These are phyloP conservation scores for Chymomyza procnemis DNA, from an alignment of 2,888 invertebrate species.

Conservation along the genomic window DNA sequence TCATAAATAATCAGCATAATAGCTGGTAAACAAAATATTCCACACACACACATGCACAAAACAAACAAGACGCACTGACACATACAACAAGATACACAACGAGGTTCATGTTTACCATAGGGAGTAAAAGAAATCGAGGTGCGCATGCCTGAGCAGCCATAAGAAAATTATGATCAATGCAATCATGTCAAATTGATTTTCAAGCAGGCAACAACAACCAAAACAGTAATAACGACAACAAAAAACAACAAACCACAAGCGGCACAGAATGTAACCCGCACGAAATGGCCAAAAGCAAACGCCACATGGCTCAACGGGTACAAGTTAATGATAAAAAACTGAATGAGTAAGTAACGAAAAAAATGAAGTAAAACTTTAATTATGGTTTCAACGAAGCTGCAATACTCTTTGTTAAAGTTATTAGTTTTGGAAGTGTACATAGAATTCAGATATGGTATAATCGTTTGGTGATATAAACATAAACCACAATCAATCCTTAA, in stretches of 20 bases:
- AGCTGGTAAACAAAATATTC: conserved; percentile 51
- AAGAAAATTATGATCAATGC: conserved; percentile 65
- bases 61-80: conserved; percentile 32
- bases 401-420: neutral
- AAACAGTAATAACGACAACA: conserved; percentile 3
- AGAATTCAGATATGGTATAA: too few species aligned
- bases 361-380: neutral
- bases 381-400: neutral
- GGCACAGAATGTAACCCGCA: conserved; percentile 14
- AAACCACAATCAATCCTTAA: too few species aligned
- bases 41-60: conserved; percentile 24
- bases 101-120: neutral
- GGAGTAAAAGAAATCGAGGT: conserved; percentile 20
- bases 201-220: conserved; percentile 30
- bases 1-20: conserved; percentile 62
- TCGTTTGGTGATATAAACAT: too few species aligned
- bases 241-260: neutral
- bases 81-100: neutral
- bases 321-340: conserved; percentile 40
- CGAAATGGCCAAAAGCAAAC: conserved; percentile 26
- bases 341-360: conserved; percentile 5
- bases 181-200: conserved; percentile 72
- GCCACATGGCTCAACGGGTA: conserved; percentile 13
- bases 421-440: too few species aligned
- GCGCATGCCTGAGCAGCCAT: conserved; percentile 35